Percentiles rank a stretch among this genome's conserved stretches.
Conservation (phyloP, 2,797 vertebrate species). For the Takifugu ocellatus region DNA sequence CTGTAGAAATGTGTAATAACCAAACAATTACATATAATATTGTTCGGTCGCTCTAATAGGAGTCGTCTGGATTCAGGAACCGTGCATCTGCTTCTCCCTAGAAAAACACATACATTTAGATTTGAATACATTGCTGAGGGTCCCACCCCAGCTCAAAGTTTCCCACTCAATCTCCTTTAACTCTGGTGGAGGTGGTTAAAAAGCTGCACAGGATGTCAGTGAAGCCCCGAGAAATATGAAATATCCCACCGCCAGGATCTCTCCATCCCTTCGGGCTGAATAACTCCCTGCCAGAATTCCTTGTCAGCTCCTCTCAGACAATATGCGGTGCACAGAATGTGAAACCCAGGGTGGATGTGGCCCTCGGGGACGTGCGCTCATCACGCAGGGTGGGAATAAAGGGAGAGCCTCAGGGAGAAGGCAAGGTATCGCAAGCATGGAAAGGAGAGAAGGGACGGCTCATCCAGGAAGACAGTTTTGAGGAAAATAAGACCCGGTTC, state of each 20-base stretch:
- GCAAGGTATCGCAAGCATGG: slow-evolving; percentile 50
- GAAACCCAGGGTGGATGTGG: slow-evolving; percentile 53
- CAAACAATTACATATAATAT: no score
- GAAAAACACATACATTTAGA: slow-evolving; percentile 4
- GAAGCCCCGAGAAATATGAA: slow-evolving; percentile 63
- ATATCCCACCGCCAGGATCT: slow-evolving; percentile 50
- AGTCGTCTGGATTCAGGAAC: no score
- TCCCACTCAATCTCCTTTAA: slow-evolving; percentile 46
- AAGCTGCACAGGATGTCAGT: slow-evolving; percentile 57
- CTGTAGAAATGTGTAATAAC: no score
- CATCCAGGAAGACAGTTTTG: slow-evolving; percentile 23
- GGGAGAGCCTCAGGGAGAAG: slow-evolving; percentile 28
- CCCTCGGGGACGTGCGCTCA: slow-evolving; percentile 57
- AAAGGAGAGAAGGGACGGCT: slow-evolving; percentile 36
- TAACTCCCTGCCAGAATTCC: slow-evolving; percentile 54
- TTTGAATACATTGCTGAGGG: no score
- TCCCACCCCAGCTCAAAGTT: slow-evolving; percentile 35
- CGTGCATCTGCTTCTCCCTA: no score
- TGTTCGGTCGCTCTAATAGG: no score
- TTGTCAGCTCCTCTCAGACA: slow-evolving; percentile 66
- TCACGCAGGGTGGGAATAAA: slow-evolving; percentile 41
- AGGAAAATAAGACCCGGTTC: slow-evolving; percentile 37
- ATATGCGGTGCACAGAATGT: slow-evolving; percentile 55
- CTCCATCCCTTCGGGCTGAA: slow-evolving; percentile 43
- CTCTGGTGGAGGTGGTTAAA: slow-evolving; percentile 56